Base-by-base conservation (phyloP, 2,888 invertebrate genomes). In the Digitonthophagus gazella region DNA sequence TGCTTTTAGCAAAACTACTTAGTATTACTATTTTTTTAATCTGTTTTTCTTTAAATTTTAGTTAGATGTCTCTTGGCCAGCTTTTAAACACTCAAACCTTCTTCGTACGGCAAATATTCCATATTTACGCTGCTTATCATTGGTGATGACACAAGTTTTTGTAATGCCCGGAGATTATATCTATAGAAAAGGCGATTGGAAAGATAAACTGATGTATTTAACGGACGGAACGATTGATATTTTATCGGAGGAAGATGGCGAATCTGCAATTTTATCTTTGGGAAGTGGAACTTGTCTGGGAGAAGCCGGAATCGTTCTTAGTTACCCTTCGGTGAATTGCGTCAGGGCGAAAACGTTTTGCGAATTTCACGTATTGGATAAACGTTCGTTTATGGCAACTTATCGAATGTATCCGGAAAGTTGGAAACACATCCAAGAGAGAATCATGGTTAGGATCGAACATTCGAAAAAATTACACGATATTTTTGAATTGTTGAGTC, bases 231-330 rank as follows among this genome's bases (percentile, higher is more conserved):
- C 85, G n/a, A 76, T 86, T 69, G 85, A 86, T 76, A 77, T 85
- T 58, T 76, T 86, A 58, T 85, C 85, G 0, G 85, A 85, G 72
- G 85, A 86, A 82, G 85, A 86, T 67, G 85, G 85, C 70, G 84
- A 85, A 78, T 85, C 85, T 70, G 85, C 86, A n/a, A 85, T 86
- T 82, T 85, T 86, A 74, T 85, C 85, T 4, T 84, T 86, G 73
- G 79, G 81, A 18, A 84, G 84, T 71, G 86, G 85, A 6, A 84
- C 85, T 2, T 85, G 85, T 74, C 83, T 86, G 71, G 86, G 86
- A 3, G 87, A 86, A 82, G 84, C 84, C 72, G 80, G 85, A 18
- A 75, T 87, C 68, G 80, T 85, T 15, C 1, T 68, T 4, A 67
- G 57, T 67, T 69, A 68, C 11, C 66, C 54, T 19, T 68, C 71